These are phyloP conservation scores for Solenopsis fugax DNA, from an alignment of 1,140 invertebrate species.

Conservation along the genomic window DNA sequence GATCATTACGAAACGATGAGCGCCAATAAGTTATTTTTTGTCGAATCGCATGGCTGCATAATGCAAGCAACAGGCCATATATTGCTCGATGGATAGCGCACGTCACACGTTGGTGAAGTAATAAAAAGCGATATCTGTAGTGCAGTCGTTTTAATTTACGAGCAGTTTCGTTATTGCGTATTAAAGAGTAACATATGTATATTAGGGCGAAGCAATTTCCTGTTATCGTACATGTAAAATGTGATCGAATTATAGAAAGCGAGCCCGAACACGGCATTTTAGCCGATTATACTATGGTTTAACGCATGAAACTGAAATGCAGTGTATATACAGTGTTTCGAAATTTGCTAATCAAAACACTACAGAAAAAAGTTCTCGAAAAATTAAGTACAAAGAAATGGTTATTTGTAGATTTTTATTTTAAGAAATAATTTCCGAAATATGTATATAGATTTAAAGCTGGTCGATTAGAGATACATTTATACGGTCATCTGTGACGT, in stretches of 20 bases:
- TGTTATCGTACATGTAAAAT: background rate
- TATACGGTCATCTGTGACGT: too few species aligned
- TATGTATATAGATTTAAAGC: too few species aligned
- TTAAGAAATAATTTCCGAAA: too few species aligned
- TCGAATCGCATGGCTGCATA: background rate
- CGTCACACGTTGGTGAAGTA: constrained; percentile 26
- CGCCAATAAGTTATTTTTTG: constrained; percentile 25
- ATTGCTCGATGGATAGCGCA: constrained; percentile 25
- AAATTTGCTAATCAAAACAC: too few species aligned
- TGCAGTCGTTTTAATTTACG: constrained; percentile 22
- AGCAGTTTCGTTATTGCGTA: background rate
- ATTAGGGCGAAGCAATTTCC: background rate
- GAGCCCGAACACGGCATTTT: background rate
- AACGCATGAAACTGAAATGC: background rate
- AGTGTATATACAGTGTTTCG: background rate
- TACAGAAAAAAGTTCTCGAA: too few species aligned
- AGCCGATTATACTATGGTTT: background rate
- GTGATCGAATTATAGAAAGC: background rate
- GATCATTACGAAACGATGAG: constrained; percentile 31
- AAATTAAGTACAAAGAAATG: too few species aligned
- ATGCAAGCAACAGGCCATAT: constrained; percentile 15
- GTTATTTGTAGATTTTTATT: too few species aligned
- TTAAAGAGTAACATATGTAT: background rate
- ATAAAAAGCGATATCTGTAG: constrained; percentile 29
- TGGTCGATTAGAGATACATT: too few species aligned